Evolutionary conservation across 2,113 vertebrate genomes (phyloP).

Genomic region (Stigmatopora nigra): DNA sequence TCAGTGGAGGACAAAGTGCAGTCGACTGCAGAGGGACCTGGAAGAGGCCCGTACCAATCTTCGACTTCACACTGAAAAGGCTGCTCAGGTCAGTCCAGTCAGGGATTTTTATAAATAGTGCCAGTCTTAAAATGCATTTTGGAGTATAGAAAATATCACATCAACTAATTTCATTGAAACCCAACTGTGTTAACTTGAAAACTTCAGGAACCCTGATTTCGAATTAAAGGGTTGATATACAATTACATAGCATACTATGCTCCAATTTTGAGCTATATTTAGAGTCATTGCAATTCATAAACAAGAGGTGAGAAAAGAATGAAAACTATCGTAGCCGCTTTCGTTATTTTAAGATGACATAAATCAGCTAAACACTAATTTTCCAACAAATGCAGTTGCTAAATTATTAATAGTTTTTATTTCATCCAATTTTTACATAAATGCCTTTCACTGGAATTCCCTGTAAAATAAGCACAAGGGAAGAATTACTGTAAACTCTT

Average conservation of each 20-base stretch:
- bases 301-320: background rate
- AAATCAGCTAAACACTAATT: conserved; percentile 7
- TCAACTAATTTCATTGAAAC: background rate
- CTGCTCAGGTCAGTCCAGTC: conserved; percentile 67
- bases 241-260: background rate
- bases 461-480: conserved; percentile 8
- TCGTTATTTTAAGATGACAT: conserved; percentile 6
- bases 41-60: conserved; percentile 70
- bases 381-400: background rate
- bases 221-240: background rate
- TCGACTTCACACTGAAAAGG: conserved; percentile 64
- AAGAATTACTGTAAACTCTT: background rate
- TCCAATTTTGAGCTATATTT: background rate
- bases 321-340: background rate
- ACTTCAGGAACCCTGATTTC: background rate
- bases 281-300: background rate
- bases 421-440: background rate
- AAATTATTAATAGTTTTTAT: conserved; percentile 19
- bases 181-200: background rate
- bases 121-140: background rate
- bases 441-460: background rate
- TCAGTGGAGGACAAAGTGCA: conserved; percentile 85
- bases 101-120: conserved; percentile 10
- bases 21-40: conserved; percentile 73
- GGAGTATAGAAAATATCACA: too few relatives aligned